Conservation (phyloP, 2,797 vertebrate genomes). For the Coreius guichenoti region DNA sequence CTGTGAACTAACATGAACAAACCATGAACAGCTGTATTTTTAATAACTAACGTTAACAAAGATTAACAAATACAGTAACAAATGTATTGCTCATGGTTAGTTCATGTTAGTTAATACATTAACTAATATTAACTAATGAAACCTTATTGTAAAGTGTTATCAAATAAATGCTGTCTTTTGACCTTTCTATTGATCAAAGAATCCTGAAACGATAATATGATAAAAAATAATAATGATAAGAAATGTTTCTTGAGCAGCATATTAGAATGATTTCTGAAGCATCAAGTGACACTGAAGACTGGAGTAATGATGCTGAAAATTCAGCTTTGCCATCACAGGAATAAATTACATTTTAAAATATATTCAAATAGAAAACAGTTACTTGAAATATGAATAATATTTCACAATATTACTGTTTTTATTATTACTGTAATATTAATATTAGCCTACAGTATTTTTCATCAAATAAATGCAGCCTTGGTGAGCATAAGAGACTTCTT, state of each 20-base stretch:
- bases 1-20: too few relatives aligned
- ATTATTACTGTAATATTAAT: neutral
- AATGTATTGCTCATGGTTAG: too few relatives aligned
- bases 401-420: neutral
- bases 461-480: conserved; percentile 3
- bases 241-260: neutral
- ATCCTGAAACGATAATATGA: too few relatives aligned
- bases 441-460: neutral
- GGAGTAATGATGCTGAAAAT: neutral
- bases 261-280: neutral
- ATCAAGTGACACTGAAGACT: neutral
- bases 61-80: too few relatives aligned
- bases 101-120: too few relatives aligned
- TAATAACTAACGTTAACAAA: too few relatives aligned
- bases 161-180: neutral
- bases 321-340: neutral
- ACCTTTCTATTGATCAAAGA: neutral
- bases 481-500: neutral
- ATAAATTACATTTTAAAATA: neutral
- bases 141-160: too few relatives aligned
- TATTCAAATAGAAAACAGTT: neutral
- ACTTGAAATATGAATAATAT: neutral
- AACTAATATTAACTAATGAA: too few relatives aligned
- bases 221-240: neutral
- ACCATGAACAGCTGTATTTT: too few relatives aligned